Conservation (phyloP, 2,797 vertebrate genomes). For the Brotula barbata region DNA sequence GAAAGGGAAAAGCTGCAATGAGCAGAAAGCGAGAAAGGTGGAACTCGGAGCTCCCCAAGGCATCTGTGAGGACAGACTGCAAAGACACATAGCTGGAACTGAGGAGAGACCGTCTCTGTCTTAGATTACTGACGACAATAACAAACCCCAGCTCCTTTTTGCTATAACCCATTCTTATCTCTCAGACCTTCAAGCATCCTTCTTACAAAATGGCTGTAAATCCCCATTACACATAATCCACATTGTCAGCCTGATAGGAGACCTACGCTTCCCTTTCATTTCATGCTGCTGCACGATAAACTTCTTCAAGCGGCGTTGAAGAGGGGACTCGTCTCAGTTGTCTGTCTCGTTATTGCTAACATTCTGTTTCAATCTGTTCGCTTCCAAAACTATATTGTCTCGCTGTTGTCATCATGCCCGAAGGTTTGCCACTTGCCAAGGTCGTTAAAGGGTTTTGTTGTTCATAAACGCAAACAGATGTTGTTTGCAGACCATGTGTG, state of each 20-base stretch:
- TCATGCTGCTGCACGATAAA: background rate
- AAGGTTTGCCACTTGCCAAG: background rate
- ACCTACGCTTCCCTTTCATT: background rate
- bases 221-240: background rate
- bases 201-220: background rate
- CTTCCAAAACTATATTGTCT: background rate
- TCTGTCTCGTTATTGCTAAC: background rate
- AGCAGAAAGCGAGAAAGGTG: conserved; percentile 12
- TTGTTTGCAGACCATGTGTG: too few relatives aligned
- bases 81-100: background rate
- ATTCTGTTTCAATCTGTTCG: too few relatives aligned
- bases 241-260: too few relatives aligned
- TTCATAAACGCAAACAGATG: background rate
- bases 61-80: conserved; percentile 23
- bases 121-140: background rate
- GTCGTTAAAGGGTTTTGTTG: background rate
- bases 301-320: background rate
- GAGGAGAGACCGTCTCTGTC: too few relatives aligned
- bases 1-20: too few relatives aligned
- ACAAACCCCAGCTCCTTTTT: conserved; percentile 17
- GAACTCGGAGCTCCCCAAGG: conserved; percentile 14
- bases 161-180: background rate
- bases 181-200: background rate
- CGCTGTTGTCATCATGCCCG: background rate
- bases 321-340: too few relatives aligned